A percentile compares a stretch with the other conserved stretches of the same genome.
These are phyloP conservation scores for Corythoichthys haematopterus DNA, from an alignment of 2,113 vertebrate genomes.

Conservation along the genomic window DNA sequence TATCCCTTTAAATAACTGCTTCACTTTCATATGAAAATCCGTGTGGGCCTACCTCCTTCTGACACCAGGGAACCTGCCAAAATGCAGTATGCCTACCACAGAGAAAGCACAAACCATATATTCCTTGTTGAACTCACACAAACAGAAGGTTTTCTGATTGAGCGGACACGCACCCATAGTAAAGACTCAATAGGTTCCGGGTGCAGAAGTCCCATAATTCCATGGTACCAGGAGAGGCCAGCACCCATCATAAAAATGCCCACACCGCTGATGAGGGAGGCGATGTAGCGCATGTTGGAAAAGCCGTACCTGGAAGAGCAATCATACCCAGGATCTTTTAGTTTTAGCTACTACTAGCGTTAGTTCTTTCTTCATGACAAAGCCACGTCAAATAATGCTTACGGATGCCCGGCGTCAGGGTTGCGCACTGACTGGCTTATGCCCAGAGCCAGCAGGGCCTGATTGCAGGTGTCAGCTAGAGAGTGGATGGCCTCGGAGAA, in stretches of 20 bases:
- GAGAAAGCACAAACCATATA: neutral
- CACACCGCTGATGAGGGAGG: conserved; percentile 94
- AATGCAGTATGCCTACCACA: conserved; percentile 90
- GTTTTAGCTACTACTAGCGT: neutral
- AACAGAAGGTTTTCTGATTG: neutral
- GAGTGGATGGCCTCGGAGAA: conserved; percentile 98
- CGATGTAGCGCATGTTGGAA: conserved; percentile 98
- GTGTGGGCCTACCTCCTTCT: conserved; percentile 85
- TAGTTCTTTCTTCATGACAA: neutral
- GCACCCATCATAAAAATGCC: conserved; percentile 99
- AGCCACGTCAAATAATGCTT: conserved; percentile 51
- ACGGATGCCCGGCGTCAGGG: conserved; percentile 91
- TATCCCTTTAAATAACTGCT: neutral
- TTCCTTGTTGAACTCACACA: neutral
- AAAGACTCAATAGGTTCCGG: conserved; percentile 92
- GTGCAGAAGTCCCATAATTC: conserved; percentile 90
- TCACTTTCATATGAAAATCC: neutral
- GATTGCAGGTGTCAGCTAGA: conserved; percentile 95
- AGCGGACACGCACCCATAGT: conserved; percentile 82
- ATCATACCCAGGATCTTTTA: neutral
- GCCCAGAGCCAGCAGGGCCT: conserved; percentile 90
- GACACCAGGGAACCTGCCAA: conserved; percentile 94
- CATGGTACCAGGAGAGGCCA: conserved; percentile 97
- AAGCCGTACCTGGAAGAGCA: conserved; percentile 84
- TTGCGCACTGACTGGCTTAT: conserved; percentile 93